Base-by-base conservation (phyloP, 35 echinoderm and acorn worm genomes). In the Ophiothrix spiculata region DNA sequence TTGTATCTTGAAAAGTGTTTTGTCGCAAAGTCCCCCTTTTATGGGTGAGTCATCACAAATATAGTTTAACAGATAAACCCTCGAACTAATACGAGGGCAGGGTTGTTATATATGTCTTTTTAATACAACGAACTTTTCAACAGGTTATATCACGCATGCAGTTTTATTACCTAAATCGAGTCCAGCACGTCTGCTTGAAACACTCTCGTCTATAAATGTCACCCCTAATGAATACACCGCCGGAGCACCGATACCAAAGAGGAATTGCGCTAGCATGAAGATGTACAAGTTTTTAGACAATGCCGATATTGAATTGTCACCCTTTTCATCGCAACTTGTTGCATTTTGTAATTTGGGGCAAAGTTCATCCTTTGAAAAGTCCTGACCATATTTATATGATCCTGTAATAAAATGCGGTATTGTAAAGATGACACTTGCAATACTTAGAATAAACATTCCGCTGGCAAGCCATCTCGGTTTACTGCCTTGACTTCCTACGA, bases 191-290 rank as follows among this genome's bases (percentile, higher is more conserved):
- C 87, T 60, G 19, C 77, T 90, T 21, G 40, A 69, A 15, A 99
- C 90, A 31, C 90, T 94, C 29, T 99, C 96, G 73, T 99, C 96
- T 31, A 99, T 17, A 38, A 85, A 91, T 4, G 92, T 78, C 14
- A 91, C 86, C 17, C 96, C 96, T 4, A 99, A 64, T 0, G 92
- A 87, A 83, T 94, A 99, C 25, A 94, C 15, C 15, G 96, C 92
- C 15, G 92, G 37, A 0, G 88, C 78, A 10, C 89, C 92, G 2
- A 91, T 83, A 8, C 96, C 96, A n/a, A 91, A 81, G 1, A 94
- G 64, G 12, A 94, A 77, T n/a, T 99, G 92, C 0, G 92, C 88
- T 0, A 91, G 35, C 17, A 91, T 35, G 63, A 99, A 99, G 8
- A 91, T 37, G 32, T 95, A 95, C 64, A 86, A 78, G 36, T 94